Evolutionary conservation across 2,113 vertebrate genomes (phyloP).

Genomic region (Philantomba maxwellii): DNA sequence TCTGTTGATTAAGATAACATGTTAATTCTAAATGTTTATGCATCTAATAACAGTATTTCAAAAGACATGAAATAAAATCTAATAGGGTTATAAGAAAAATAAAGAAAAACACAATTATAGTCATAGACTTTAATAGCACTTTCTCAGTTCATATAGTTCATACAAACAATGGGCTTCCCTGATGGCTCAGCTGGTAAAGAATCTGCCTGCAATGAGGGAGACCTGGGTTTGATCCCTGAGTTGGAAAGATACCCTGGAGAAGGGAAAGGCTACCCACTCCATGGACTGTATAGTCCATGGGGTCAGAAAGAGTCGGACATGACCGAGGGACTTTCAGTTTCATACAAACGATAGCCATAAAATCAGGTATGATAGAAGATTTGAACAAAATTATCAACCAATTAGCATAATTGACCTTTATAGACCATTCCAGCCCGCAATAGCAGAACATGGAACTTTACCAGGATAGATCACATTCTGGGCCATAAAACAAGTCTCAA

Average conservation of each 20-base stretch:
- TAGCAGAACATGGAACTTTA: not conserved
- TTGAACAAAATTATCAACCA: not conserved
- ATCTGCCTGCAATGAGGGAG: not conserved
- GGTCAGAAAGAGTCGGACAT: fast-evolving
- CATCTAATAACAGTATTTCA: not conserved
- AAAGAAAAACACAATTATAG: not conserved
- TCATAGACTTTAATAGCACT: not conserved
- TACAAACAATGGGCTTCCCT: not conserved
- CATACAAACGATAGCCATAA: not conserved
- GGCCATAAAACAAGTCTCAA: not conserved
- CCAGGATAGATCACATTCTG: not conserved
- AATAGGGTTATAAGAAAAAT: not conserved
- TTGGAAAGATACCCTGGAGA: not conserved
- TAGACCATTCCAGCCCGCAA: not conserved
- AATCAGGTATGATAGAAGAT: not conserved
- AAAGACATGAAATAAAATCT: not conserved
- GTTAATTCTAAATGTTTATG: not conserved
- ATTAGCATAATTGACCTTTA: not conserved
- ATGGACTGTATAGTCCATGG: not conserved
- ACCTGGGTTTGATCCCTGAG: not conserved
- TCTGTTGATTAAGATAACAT: not conserved
- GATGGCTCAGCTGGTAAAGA: not conserved
- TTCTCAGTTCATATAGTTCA: not conserved
- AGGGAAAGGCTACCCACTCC: not conserved
- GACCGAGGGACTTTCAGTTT: not conserved